These are phyloP conservation scores for Mesocricetus auratus DNA, from an alignment of 2,113 vertebrate species.

Conservation along the genomic window DNA sequence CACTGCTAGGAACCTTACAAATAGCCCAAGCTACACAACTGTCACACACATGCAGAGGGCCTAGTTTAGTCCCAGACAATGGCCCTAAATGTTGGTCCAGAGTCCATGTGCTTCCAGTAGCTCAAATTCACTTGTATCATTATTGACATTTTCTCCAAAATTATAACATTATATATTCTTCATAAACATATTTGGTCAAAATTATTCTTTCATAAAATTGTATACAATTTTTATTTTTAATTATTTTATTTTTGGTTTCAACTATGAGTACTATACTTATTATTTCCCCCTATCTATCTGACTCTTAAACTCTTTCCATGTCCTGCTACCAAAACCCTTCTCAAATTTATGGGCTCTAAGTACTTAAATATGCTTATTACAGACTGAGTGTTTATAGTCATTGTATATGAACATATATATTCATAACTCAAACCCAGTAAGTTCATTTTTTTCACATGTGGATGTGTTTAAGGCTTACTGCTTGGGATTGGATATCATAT, in stretches of 20 bases:
- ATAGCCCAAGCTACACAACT: no score
- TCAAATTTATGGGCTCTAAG: background rate
- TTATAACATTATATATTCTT: background rate
- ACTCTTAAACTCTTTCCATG: no score
- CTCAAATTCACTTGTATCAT: background rate
- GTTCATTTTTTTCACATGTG: background rate
- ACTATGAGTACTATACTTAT: background rate
- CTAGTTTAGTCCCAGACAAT: no score
- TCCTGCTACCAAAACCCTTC: background rate
- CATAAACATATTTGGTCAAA: background rate
- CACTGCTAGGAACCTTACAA: no score
- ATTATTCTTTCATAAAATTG: background rate
- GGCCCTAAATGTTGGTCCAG: no score
- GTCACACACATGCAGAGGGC: no score
- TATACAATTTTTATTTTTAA: background rate
- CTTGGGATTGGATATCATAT: background rate
- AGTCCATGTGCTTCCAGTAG: no score
- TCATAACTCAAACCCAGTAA: background rate
- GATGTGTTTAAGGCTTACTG: background rate
- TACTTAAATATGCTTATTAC: background rate
- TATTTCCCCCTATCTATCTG: accelerated
- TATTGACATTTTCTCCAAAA: background rate
- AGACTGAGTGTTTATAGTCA: no score
- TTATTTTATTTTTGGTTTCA: background rate
- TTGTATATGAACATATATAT: background rate